Base-by-base conservation (phyloP, 64 coral and sea anemone species). In the Montipora cactus region DNA sequence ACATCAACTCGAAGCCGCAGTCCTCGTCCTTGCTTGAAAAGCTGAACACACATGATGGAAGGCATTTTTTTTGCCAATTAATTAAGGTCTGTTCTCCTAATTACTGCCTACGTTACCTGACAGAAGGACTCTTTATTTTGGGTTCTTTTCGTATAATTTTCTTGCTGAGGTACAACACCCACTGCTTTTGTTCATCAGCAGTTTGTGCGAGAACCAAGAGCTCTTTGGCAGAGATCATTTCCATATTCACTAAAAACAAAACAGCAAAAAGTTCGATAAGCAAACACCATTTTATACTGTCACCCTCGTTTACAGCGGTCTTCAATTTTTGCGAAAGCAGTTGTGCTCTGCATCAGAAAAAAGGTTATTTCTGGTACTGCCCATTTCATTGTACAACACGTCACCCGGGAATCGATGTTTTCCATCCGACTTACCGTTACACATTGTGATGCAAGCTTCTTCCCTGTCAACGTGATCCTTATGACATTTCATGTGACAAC, bases 381-480 rank as follows among this genome's bases (percentile, higher is more conserved):
- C 37, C 1, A 2, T 37, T 37, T 37, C 1, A 37, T 37, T 37
- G 37, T 37, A 37, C 37, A 37, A 37, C 37, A 37, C 37, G 37
- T 37, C 37, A 37, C 37, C 37, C 37, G 37, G 37, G 7, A 8
- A 19, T 18, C 16, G n/a, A 83, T 7, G 47, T 5, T 8, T 18
- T 45, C n/a, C 53, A 28, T 52, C 20, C 18, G 2, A 80, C 87
- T 52, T 90, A 99, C 97, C 95, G 57, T 94, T 94, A 64, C 97
- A 99, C 64, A 90, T 87, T 47, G 19, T 81, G 58, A 99, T 89
- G 70, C 97, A 99, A 21, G 95, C 95, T 58, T 99, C 97, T 94
- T 99, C 97, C 81, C 97, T 88, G 58, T 99, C 95, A 5, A 99
- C 95, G 45, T 99, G 97, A 80, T 99, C 97, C 85, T 99, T 99